Evolutionary conservation across 2,888 invertebrate species (phyloP).

Genomic region (Dascillus cervinus): DNA sequence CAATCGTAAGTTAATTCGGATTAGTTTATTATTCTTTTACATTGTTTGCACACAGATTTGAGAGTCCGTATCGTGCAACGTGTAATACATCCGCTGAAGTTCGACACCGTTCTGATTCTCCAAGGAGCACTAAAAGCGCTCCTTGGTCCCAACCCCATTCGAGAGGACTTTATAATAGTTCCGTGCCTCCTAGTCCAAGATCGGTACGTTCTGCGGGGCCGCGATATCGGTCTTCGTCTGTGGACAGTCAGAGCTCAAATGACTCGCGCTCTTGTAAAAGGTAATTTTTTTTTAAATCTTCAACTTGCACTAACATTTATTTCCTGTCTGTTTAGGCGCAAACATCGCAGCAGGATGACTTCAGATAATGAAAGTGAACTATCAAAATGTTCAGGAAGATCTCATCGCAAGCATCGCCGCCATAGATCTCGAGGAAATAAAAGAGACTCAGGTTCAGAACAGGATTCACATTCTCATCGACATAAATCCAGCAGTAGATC

Average conservation of each 20-base stretch:
- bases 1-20: conserved; percentile 41
- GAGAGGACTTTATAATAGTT: conserved; percentile 60
- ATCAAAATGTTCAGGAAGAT: conserved; percentile 76
- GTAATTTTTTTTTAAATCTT: conserved; percentile 36
- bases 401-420: conserved; percentile 64
- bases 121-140: conserved; percentile 77
- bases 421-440: conserved; percentile 70
- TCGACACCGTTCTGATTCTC: conserved; percentile 53
- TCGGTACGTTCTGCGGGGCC: conserved; percentile 67
- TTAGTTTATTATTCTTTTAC: background rate
- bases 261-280: conserved; percentile 73
- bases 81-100: conserved; percentile 44
- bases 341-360: conserved; percentile 72
- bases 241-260: conserved; percentile 85
- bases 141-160: conserved; percentile 66
- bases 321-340: conserved; percentile 39
- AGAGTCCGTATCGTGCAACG: conserved; percentile 46
- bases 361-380: conserved; percentile 89
- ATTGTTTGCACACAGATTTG: conserved; percentile 37
- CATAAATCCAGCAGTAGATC: conserved; percentile 30
- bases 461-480: conserved; percentile 49
- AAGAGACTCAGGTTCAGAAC: conserved; percentile 65
- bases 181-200: conserved; percentile 61
- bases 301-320: background rate
- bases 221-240: conserved; percentile 67